These are phyloP conservation scores for Sphaerophoria taeniata DNA, from an alignment of 2,888 invertebrate species.

Conservation along the genomic window DNA sequence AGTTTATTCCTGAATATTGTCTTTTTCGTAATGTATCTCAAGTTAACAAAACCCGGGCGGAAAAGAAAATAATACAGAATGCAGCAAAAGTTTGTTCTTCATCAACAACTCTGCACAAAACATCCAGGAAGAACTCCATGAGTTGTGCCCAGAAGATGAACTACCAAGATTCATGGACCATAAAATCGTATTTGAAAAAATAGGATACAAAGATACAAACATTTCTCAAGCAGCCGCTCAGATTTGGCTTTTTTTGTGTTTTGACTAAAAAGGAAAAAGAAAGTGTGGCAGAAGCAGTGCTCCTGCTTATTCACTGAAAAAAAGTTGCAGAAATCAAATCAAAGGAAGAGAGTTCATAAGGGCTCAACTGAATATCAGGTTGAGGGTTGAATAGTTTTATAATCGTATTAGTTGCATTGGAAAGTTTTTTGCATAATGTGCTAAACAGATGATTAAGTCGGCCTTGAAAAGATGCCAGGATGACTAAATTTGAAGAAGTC, in stretches of 20 bases:
- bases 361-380: conserved; percentile 48
- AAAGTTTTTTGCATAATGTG: background rate
- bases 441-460: conserved; percentile 14
- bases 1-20: background rate
- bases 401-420: background rate
- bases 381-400: conserved; percentile 8
- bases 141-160: conserved; percentile 46
- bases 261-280: background rate
- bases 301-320: background rate
- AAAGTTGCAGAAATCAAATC: conserved; percentile 17
- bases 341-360: conserved; percentile 48
- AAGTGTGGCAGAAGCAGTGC: background rate
- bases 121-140: conserved; percentile 8
- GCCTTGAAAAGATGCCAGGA: conserved; percentile 13
- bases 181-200: conserved; percentile 65
- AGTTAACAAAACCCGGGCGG: conserved; percentile 27
- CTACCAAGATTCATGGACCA: conserved; percentile 71
- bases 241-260: conserved; percentile 47
- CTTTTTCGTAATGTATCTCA: conserved; percentile 48
- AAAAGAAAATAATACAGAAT: conserved; percentile 43
- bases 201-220: conserved; percentile 46
- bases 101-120: conserved; percentile 58
- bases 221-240: conserved; percentile 4
- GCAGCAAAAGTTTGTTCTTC: conserved; percentile 68
- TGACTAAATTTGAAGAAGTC: conserved; percentile 2